These are phyloP conservation scores for Brachynemurus nebulosus DNA, from an alignment of 2,888 invertebrate species.

Conservation along the genomic window DNA sequence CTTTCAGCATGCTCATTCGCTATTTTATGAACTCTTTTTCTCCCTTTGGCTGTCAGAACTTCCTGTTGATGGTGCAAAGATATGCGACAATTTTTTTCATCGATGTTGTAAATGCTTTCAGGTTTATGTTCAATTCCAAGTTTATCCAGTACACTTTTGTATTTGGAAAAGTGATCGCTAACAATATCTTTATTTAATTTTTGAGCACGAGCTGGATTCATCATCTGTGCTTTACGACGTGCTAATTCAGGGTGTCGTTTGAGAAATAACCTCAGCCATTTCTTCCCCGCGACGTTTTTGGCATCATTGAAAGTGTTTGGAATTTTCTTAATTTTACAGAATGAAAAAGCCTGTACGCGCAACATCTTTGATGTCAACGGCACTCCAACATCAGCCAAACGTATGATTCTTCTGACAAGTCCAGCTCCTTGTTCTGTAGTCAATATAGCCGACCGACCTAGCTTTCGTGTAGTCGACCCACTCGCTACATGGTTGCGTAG, in stretches of 20 bases:
- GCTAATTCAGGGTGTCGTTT: slow-evolving; percentile 18
- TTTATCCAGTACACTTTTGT: slow-evolving; percentile 16
- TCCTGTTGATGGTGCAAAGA: slow-evolving; percentile 22
- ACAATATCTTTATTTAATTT: slow-evolving; percentile 21
- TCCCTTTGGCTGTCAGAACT: slow-evolving; percentile 18
- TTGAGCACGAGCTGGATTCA: slow-evolving; percentile 22
- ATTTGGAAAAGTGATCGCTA: slow-evolving; percentile 19
- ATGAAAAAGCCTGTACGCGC: no score
- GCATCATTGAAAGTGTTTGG: neutral
- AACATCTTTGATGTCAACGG: no score
- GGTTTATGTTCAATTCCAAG: slow-evolving; percentile 18
- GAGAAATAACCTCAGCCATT: slow-evolving; percentile 15
- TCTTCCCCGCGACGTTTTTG: slow-evolving; percentile 10
- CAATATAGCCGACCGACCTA: no score
- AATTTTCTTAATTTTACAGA: no score
- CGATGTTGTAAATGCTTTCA: slow-evolving; percentile 22
- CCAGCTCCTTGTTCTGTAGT: no score
- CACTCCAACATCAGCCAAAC: no score
- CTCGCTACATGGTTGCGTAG: no score
- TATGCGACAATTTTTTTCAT: slow-evolving; percentile 22
- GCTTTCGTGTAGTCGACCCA: no score
- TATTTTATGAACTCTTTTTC: slow-evolving; percentile 11
- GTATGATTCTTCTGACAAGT: no score
- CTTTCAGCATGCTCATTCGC: slow-evolving; percentile 15
- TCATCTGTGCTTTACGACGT: slow-evolving; percentile 19